These are phyloP conservation scores for Volucella bombylans DNA, from an alignment of 2,888 invertebrate species.

Conservation along the genomic window DNA sequence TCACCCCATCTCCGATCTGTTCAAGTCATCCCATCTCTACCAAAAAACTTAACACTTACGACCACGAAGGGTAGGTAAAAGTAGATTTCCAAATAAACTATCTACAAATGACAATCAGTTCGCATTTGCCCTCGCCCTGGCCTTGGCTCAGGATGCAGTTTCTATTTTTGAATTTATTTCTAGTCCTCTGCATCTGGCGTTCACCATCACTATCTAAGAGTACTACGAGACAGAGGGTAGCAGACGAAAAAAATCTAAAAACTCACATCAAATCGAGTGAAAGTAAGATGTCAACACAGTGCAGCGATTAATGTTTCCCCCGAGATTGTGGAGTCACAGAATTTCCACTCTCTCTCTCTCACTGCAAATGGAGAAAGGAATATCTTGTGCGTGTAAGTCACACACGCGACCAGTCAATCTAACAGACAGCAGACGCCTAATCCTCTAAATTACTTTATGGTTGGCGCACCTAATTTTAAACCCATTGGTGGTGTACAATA, in stretches of 20 bases:
- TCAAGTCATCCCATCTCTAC: slow-evolving; percentile 43
- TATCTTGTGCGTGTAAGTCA: slow-evolving; percentile 23
- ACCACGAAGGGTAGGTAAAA: too few species aligned
- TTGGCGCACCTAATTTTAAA: slow-evolving; percentile 71
- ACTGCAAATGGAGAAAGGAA: slow-evolving; percentile 4
- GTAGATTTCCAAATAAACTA: slow-evolving; percentile 26
- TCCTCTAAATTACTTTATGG: slow-evolving; percentile 62
- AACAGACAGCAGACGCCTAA: slow-evolving; percentile 50
- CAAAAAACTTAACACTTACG: slow-evolving; percentile 2
- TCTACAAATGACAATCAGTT: slow-evolving; percentile 55
- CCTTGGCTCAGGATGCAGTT: slow-evolving; percentile 31
- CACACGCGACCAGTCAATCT: slow-evolving; percentile 60
- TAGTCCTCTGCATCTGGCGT: slow-evolving; percentile 63
- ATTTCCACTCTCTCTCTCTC: slow-evolving; percentile 11
- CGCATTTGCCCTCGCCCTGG: slow-evolving; percentile 11
- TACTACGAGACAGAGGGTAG: not conserved
- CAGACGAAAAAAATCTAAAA: slow-evolving; percentile 1
- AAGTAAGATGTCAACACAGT: slow-evolving; percentile 71
- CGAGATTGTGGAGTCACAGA: slow-evolving; percentile 32
- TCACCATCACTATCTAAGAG: slow-evolving; percentile 47
- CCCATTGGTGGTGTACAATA: slow-evolving; percentile 47
- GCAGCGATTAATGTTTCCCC: slow-evolving; percentile 66
- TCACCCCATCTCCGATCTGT: slow-evolving; percentile 52
- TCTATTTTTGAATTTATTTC: slow-evolving; percentile 61
- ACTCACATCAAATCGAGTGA: slow-evolving; percentile 63